A percentile compares a stretch with the other conserved stretches of the same genome.
These are phyloP conservation scores for Drosophila cardini DNA, from an alignment of 1,140 invertebrate species.

Conservation along the genomic window DNA sequence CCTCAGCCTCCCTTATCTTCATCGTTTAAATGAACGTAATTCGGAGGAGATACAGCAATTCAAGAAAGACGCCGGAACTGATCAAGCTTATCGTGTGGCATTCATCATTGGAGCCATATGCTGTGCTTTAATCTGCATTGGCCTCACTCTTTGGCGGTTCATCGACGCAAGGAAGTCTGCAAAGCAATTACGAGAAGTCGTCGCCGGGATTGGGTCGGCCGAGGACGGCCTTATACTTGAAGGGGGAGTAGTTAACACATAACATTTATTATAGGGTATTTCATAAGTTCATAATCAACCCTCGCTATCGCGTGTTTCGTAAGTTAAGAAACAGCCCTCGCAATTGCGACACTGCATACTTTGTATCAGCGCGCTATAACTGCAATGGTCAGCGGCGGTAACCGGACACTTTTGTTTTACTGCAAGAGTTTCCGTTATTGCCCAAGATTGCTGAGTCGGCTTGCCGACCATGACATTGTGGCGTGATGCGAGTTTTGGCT, in stretches of 20 bases:
- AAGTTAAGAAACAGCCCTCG: background rate
- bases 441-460: background rate
- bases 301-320: background rate
- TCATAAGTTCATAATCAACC: no score
- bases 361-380: background rate
- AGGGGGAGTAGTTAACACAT: slow-evolving; percentile 4
- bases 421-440: no score
- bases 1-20: slow-evolving; percentile 24
- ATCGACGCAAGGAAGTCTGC: slow-evolving; percentile 9
- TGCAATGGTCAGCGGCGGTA: background rate
- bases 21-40: no score
- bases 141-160: background rate
- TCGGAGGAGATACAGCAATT: no score
- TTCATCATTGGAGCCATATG: background rate
- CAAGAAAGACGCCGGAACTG: background rate
- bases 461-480: slow-evolving; percentile 10
- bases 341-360: background rate
- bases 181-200: slow-evolving; percentile 10
- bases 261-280: no score
- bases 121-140: slow-evolving; percentile 2
- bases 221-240: slow-evolving; percentile 32
- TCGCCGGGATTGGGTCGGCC: slow-evolving; percentile 32
- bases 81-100: background rate
- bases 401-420: background rate
- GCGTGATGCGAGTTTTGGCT: background rate